Percentiles rank a stretch among this genome's conserved stretches.
These are phyloP conservation scores for Erebia ligea DNA, from an alignment of 2,888 invertebrate genomes.

Conservation along the genomic window DNA sequence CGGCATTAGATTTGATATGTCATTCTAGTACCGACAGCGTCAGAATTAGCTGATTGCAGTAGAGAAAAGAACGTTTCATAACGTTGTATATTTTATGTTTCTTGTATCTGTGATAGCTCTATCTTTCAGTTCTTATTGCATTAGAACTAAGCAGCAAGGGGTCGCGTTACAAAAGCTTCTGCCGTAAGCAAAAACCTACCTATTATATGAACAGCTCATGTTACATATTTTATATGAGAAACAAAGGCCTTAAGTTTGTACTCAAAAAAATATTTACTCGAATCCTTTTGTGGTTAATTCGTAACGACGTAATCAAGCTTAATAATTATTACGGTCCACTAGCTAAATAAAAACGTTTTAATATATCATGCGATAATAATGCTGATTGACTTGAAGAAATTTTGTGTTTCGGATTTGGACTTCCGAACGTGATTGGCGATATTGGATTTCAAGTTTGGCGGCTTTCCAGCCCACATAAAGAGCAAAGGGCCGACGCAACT, in stretches of 20 bases:
- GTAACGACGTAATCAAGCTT: slow-evolving; percentile 22
- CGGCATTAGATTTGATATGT: slow-evolving; percentile 21
- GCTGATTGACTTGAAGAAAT: slow-evolving; percentile 38
- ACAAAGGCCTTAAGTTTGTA: neutral
- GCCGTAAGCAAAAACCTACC: neutral
- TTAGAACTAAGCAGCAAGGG: neutral
- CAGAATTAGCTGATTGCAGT: neutral
- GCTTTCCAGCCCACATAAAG: slow-evolving; percentile 41
- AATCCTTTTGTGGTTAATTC: slow-evolving; percentile 15
- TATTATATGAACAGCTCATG: neutral
- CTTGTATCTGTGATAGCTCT: neutral
- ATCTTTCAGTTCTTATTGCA: neutral
- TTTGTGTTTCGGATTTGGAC: slow-evolving; percentile 38
- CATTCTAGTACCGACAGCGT: slow-evolving; percentile 6
- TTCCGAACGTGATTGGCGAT: slow-evolving; percentile 42
- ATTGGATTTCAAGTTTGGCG: slow-evolving; percentile 41
- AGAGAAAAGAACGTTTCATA: slow-evolving; percentile 9
- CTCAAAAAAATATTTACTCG: slow-evolving; percentile 8
- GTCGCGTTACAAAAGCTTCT: neutral
- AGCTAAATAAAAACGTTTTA: slow-evolving; percentile 25
- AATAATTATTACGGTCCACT: slow-evolving; percentile 26
- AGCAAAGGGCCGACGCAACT: slow-evolving; percentile 41
- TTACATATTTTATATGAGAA: slow-evolving; percentile 2
- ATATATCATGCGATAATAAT: slow-evolving; percentile 38
- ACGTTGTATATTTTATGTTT: neutral